phyloP scores from a whole-genome alignment of 2,797 vertebrate genomes.

The Chrysocyon brachyurus region DNA sequence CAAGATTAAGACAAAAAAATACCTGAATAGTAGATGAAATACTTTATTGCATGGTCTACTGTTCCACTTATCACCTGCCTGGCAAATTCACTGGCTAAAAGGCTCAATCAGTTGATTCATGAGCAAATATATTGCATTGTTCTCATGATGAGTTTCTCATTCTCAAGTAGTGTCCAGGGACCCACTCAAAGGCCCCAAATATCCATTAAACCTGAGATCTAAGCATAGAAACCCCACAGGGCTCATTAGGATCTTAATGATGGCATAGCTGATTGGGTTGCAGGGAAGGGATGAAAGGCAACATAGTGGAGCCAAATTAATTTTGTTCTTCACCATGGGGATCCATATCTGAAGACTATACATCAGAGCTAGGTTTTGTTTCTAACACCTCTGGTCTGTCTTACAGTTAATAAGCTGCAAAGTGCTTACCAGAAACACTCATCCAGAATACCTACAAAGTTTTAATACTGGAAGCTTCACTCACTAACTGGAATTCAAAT shows the following conservation, averaged over 20 bases:
- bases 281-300: not conserved
- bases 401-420: slow-evolving; percentile 42
- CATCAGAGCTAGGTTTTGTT: not conserved
- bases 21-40: not conserved
- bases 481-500: slow-evolving; percentile 11
- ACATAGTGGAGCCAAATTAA: not conserved
- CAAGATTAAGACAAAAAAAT: slow-evolving; percentile 18
- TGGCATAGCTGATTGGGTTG: not conserved
- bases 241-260: not conserved
- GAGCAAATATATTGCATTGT: not conserved
- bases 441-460: slow-evolving; percentile 1
- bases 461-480: slow-evolving; percentile 3
- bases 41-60: not conserved
- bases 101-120: not conserved
- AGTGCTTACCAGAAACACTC: slow-evolving; percentile 39
- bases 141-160: slow-evolving; percentile 17
- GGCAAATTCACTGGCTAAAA: not conserved
- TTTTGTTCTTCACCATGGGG: not conserved
- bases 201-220: not conserved
- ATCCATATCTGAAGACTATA: not conserved
- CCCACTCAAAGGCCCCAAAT: not conserved
- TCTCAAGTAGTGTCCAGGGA: not conserved
- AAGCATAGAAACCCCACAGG: slow-evolving; percentile 1
- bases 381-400: not conserved
- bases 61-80: not conserved